These are phyloP conservation scores for Bellardia pandia DNA, from an alignment of 2,888 invertebrate species.

Conservation along the genomic window DNA sequence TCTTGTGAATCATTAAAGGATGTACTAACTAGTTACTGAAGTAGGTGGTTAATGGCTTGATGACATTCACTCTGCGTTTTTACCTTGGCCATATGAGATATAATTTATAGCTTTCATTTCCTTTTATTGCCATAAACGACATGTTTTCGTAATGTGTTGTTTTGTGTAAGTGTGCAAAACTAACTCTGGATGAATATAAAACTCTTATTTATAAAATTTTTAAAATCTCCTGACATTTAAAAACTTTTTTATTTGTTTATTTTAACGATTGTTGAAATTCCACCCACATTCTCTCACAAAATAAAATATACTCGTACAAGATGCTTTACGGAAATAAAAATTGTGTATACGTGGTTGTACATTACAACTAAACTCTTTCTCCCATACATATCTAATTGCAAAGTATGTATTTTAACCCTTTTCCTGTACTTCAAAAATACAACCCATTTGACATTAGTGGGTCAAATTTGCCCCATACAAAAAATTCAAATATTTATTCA, in stretches of 20 bases:
- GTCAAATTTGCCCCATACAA: no score
- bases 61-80: not conserved
- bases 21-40: not conserved
- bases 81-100: not conserved
- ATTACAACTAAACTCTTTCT: not conserved
- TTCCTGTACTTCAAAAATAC: no score
- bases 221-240: not conserved
- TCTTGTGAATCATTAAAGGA: not conserved
- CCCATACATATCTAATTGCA: not conserved
- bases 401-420: no score
- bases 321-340: constrained; percentile 6
- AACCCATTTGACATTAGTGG: no score
- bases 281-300: no score
- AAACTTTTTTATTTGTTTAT: not conserved
- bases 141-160: not conserved
- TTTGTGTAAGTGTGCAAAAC: not conserved
- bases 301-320: not conserved
- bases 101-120: not conserved
- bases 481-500: no score
- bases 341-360: not conserved
- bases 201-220: constrained; percentile 6
- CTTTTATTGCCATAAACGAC: not conserved
- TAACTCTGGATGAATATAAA: not conserved
- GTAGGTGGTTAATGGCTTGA: not conserved
- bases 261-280: not conserved